These are phyloP conservation scores for Enteromius mattozi DNA, from an alignment of 2,797 vertebrate genomes.

Conservation along the genomic window DNA sequence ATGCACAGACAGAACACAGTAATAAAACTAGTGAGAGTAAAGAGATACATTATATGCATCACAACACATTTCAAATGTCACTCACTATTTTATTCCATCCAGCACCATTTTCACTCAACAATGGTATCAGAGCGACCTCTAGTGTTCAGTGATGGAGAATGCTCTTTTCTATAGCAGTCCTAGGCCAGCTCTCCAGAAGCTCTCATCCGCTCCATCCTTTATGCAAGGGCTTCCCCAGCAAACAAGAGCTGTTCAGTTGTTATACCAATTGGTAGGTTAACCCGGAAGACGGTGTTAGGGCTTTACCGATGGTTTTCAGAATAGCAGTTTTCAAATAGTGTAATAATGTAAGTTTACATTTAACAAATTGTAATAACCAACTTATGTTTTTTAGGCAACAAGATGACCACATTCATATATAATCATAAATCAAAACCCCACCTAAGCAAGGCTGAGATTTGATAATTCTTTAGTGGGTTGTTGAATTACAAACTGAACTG, in stretches of 20 bases:
- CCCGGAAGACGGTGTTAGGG: not conserved
- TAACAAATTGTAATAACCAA: not conserved
- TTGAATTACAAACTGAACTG: constrained; percentile 5
- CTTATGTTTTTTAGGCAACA: not conserved
- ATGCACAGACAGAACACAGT: not conserved
- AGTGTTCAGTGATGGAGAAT: constrained; percentile 58
- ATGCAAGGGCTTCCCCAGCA: constrained; percentile 68
- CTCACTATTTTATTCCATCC: not conserved
- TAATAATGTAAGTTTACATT: not conserved
- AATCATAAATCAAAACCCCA: not conserved
- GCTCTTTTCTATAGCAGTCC: constrained; percentile 69
- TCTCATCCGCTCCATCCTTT: constrained; percentile 77
- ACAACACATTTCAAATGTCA: constrained; percentile 18
- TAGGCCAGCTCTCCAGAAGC: constrained; percentile 74
- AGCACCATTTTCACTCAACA: not conserved
- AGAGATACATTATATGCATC: not conserved
- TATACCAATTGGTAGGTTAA: too few relatives aligned
- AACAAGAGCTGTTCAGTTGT: not conserved
- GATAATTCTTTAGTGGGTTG: not conserved
- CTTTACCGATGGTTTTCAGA: not conserved
- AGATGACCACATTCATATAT: not conserved
- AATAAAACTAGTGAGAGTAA: not conserved
- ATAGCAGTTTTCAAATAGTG: too few relatives aligned
- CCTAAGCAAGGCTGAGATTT: not conserved
- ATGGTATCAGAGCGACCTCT: constrained; percentile 46